These are phyloP conservation scores for Ceratina australensis DNA, from an alignment of 1,140 invertebrate genomes.

Conservation along the genomic window DNA sequence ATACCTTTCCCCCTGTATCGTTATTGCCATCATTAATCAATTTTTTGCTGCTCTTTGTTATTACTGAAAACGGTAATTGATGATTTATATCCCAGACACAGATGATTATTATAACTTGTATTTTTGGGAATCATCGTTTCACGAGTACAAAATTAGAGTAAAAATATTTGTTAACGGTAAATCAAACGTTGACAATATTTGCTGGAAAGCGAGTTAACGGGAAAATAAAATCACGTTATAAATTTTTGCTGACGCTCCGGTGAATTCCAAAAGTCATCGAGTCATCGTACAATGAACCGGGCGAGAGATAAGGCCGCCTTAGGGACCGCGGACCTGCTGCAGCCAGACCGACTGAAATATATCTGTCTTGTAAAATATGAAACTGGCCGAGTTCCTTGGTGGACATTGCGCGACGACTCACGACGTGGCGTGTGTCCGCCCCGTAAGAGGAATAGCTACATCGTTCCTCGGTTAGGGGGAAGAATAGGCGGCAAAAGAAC, in stretches of 20 bases:
- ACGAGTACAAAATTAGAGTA: neutral
- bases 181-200: no score
- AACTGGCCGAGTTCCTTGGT: constrained; percentile 51
- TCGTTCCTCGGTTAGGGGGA: constrained; percentile 41
- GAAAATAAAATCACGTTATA: neutral
- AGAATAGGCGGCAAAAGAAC: constrained; percentile 37
- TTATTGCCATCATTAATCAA: neutral
- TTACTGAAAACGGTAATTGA: neutral
- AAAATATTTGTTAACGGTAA: no score
- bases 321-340: constrained; percentile 22
- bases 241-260: neutral
- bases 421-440: constrained; percentile 7
- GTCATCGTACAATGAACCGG: constrained; percentile 37
- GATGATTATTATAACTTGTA: no score
- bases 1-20: neutral
- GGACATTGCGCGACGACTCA: constrained; percentile 1
- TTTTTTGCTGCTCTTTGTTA: neutral
- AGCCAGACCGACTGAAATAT: constrained; percentile 45
- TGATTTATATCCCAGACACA: neutral
- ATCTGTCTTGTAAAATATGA: constrained; percentile 57
- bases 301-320: constrained; percentile 47
- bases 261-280: constrained; percentile 9
- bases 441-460: constrained; percentile 51
- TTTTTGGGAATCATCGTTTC: neutral
- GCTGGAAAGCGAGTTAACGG: no score